Conservation (phyloP, 1,140 invertebrate genomes). For the Hesperophylax magnus region DNA sequence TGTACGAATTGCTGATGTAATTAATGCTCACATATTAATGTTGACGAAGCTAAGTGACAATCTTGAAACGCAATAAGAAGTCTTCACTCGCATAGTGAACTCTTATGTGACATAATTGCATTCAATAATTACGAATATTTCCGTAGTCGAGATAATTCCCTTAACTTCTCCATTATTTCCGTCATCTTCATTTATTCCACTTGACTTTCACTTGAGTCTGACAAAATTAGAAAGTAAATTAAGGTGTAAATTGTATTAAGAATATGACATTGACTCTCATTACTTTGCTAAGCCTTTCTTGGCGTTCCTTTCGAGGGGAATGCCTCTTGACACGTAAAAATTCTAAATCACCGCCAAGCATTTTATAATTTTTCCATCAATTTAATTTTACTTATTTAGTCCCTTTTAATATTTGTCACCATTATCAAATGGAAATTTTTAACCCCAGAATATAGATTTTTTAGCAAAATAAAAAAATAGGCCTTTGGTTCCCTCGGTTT, state of each 20-base stretch:
- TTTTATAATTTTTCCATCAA: background rate
- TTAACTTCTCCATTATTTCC: slow-evolving; percentile 5
- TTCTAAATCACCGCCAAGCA: background rate
- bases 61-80: too few species aligned
- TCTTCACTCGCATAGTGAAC: background rate
- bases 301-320: background rate
- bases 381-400: background rate
- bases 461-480: too few species aligned
- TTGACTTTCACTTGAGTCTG: slow-evolving; percentile 8
- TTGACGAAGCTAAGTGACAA: too few species aligned
- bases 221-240: slow-evolving; percentile 45
- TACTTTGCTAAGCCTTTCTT: slow-evolving; percentile 23
- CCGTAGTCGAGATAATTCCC: slow-evolving; percentile 15
- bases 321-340: background rate
- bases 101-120: slow-evolving; percentile 16
- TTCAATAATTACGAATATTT: slow-evolving; percentile 23
- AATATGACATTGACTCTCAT: slow-evolving; percentile 44
- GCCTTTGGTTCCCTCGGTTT: too few species aligned
- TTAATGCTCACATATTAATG: too few species aligned
- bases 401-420: too few species aligned
- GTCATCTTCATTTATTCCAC: background rate
- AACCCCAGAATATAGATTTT: too few species aligned
- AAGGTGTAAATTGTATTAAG: slow-evolving; percentile 36
- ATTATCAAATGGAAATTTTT: too few species aligned
- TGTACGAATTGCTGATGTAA: too few species aligned